Evolutionary conservation across 64 coral and sea anemone genomes (phyloP), one percentile per base, ranked within the genome.

Genomic region (Cladopsammia gracilis): DNA sequence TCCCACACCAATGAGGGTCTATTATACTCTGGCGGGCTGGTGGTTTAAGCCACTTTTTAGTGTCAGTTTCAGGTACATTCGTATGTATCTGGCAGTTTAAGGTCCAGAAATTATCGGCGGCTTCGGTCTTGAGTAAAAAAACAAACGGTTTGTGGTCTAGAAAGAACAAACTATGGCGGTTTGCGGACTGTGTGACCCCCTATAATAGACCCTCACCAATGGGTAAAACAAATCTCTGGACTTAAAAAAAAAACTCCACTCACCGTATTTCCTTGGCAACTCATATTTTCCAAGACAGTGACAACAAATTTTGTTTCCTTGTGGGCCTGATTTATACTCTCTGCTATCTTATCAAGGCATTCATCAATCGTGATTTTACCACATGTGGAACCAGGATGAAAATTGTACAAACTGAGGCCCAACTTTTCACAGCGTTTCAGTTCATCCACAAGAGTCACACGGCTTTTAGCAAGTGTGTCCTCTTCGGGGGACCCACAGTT

Each of bases 251-350:
- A 9, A 77, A 54, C n/a, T 22, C 6, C 25, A 90, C 94, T 68
- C 66, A 98, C 96, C 54, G 96, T 96, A 48, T 98, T 87, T 26
- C 96, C 96, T 64, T 98, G 96, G 65, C 96, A 98, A 66, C 94
- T 93, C 97, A 98, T 98, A 82, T 98, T 98, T 62, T 98, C 97
- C 70, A 98, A 73, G 23, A 98, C 94, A 10, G 87, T 93, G 51
- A 92, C 87, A 46, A 98, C 97, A 87, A 48, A 90, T 56, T 96
- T 93, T 43, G 97, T 98, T 62, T 96, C 75, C 59, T 47, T 62
- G 61, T 98, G 97, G 22, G 94, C 97, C 50, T 88, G 70, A 77
- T 98, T 91, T 10, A 98, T 96, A 76, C 97, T 98, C 50, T 96
- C 97, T 22, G 93, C 97, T 90, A 98, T 98, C 57, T 48, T 93